A percentile compares a stretch with the other conserved stretches of the same genome.
phyloP scores from a whole-genome alignment of 2,888 invertebrate genomes.

The Eupithecia subfuscata region DNA sequence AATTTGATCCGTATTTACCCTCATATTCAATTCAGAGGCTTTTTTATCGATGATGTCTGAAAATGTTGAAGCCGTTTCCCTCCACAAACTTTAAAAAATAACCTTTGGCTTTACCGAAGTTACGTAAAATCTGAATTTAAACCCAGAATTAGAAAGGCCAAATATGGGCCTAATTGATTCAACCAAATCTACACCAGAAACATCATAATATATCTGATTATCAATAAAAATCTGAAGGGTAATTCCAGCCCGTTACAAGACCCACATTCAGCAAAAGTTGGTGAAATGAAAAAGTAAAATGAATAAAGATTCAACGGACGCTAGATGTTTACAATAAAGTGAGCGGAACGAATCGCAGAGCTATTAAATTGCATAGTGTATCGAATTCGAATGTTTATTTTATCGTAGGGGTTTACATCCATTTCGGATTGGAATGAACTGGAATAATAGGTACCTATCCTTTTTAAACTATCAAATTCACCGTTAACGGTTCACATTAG shows the following conservation, averaged over 20 bases:
- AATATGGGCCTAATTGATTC: not conserved
- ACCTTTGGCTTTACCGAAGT: not conserved
- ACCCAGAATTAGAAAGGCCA: not conserved
- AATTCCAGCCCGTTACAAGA: slow-evolving; percentile 38
- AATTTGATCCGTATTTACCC: not conserved
- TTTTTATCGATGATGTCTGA: not conserved
- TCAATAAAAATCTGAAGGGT: slow-evolving; percentile 24
- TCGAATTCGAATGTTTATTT: slow-evolving; percentile 4
- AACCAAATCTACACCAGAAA: not conserved
- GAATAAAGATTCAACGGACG: slow-evolving; percentile 38
- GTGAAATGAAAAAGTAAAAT: slow-evolving; percentile 38
- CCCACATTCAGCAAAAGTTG: slow-evolving; percentile 33
- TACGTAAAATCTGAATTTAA: not conserved
- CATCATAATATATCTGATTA: slow-evolving; percentile 6
- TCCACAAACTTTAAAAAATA: not conserved
- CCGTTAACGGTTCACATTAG: not conserved
- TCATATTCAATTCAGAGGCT: not conserved
- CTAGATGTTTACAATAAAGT: slow-evolving; percentile 1
- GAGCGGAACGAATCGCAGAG: not conserved
- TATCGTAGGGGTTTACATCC: not conserved
- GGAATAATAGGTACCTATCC: not conserved
- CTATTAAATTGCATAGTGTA: not conserved
- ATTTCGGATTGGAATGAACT: not conserved
- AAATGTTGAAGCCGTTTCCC: not conserved
- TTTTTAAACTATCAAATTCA: not conserved